Evolutionary conservation across 2,888 invertebrate genomes (phyloP).

Genomic region (Limnephilus auricula): DNA sequence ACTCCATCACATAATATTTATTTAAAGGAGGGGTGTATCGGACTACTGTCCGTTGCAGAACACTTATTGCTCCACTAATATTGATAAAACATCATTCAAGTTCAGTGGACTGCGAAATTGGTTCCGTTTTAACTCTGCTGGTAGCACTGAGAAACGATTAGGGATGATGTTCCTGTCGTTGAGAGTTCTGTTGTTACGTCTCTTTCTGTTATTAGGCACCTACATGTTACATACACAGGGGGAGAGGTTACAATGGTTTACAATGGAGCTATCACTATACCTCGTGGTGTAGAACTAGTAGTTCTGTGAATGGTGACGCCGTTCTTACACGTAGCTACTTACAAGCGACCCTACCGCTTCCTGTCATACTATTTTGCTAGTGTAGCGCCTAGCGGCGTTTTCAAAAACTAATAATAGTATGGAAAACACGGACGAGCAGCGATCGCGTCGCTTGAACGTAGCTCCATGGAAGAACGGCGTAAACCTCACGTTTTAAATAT

Average conservation of each 20-base stretch:
- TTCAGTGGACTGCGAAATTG: slow-evolving; percentile 37
- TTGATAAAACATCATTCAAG: slow-evolving; percentile 10
- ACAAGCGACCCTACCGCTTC: too few species aligned
- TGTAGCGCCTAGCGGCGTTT: too few species aligned
- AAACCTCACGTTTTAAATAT: too few species aligned
- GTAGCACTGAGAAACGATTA: background rate
- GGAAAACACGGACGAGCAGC: too few species aligned
- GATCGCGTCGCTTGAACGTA: too few species aligned
- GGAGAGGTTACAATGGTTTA: background rate
- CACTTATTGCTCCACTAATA: background rate
- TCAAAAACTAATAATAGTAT: too few species aligned
- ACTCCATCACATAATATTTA: background rate
- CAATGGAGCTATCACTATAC: background rate
- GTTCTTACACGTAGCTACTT: too few species aligned
- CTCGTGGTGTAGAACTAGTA: too few species aligned
- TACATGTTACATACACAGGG: background rate
- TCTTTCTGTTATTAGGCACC: background rate
- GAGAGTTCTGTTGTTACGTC: background rate
- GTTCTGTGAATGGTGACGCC: too few species aligned
- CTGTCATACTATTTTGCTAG: too few species aligned
- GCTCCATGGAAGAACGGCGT: too few species aligned
- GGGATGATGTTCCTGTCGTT: background rate
- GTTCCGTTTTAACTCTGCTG: background rate
- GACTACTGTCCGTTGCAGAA: slow-evolving; percentile 37
- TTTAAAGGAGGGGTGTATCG: slow-evolving; percentile 16